Evolutionary conservation across 2,797 vertebrate species (phyloP).

Genomic region (Bovichtus variegatus): DNA sequence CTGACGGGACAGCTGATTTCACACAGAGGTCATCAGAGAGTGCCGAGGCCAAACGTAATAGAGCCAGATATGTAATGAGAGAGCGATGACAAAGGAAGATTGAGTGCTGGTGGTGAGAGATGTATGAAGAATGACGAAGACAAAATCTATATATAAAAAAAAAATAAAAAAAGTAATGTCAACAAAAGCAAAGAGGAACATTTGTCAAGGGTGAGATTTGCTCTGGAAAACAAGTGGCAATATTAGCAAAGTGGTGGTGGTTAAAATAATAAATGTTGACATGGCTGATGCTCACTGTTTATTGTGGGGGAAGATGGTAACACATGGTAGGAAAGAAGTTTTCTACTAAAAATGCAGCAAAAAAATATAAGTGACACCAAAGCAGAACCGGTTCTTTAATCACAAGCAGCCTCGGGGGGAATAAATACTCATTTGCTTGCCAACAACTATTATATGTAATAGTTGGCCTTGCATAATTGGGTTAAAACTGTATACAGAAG

Average conservation of each 20-base stretch:
- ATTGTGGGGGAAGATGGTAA: neutral
- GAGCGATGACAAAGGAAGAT: neutral
- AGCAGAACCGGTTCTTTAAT: conserved; percentile 10
- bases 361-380: too few species aligned
- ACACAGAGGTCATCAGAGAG: neutral
- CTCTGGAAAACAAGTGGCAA: too few species aligned
- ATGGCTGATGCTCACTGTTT: too few species aligned
- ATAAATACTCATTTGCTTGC: neutral
- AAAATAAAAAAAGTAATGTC: too few species aligned
- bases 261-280: too few species aligned
- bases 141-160: too few species aligned
- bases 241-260: too few species aligned
- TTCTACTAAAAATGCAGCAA: neutral
- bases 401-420: neutral
- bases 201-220: too few species aligned
- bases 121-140: too few species aligned
- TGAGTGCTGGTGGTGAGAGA: too few species aligned
- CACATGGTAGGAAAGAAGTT: neutral
- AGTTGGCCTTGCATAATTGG: neutral
- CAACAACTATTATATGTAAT: neutral
- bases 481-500: neutral
- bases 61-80: neutral
- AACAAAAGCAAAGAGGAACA: neutral
- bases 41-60: neutral
- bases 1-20: neutral